A percentile compares a stretch with the other conserved stretches of the same genome.
Conservation (phyloP, 2,113 vertebrate genomes). For the Tachysurus vachellii region DNA sequence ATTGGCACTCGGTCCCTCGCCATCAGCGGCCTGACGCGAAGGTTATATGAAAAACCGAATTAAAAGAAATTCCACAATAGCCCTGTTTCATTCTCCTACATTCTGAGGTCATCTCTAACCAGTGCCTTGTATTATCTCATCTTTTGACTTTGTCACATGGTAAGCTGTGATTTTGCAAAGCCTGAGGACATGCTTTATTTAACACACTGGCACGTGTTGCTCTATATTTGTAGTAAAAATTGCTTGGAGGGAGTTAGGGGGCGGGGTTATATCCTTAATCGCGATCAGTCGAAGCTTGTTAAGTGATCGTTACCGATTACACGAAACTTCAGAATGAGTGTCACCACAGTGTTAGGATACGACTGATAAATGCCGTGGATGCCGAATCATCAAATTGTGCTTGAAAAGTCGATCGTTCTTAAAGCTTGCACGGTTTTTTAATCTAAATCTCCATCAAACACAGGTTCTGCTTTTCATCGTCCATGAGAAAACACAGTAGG, state of each 20-base stretch:
- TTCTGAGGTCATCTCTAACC: background rate
- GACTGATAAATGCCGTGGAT: background rate
- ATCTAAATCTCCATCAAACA: background rate
- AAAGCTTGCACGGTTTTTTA: background rate
- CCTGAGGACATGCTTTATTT: background rate
- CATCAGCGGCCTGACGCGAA: constrained; percentile 34
- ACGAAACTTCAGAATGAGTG: background rate
- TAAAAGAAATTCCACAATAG: background rate
- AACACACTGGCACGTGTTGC: background rate
- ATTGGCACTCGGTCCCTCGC: background rate
- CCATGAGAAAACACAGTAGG: background rate
- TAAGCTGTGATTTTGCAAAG: background rate
- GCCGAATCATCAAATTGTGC: background rate
- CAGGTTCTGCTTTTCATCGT: background rate
- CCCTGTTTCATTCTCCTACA: background rate
- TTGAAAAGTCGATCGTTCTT: background rate
- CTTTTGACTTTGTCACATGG: background rate
- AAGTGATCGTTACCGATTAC: background rate
- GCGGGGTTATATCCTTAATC: background rate
- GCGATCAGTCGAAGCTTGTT: no score
- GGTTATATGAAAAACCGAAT: constrained; percentile 42
- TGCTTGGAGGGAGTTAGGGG: background rate
- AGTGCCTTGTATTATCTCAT: background rate
- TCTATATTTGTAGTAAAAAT: background rate
- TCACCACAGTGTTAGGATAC: background rate